A percentile compares a stretch with the other conserved stretches of the same genome.
phyloP scores from a whole-genome alignment of 2,797 vertebrate genomes.

The Micropoecilia bifurca region DNA sequence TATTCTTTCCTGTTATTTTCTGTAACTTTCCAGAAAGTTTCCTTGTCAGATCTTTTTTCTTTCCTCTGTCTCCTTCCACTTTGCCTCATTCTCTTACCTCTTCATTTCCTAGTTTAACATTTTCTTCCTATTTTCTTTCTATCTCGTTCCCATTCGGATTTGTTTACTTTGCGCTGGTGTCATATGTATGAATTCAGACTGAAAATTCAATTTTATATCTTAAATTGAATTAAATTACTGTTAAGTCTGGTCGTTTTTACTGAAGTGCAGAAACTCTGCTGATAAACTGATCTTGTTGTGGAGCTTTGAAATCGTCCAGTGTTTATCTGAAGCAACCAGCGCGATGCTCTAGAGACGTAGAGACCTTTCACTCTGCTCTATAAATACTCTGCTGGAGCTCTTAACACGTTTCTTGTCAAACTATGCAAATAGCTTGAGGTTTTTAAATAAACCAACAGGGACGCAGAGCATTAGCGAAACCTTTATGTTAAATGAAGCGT shows the following conservation, averaged over 20 bases:
- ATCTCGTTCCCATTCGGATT: background rate
- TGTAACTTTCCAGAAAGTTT: background rate
- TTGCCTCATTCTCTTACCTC: background rate
- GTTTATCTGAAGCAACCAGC: background rate
- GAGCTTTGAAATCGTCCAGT: background rate
- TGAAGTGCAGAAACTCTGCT: background rate
- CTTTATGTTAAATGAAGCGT: conserved; percentile 12
- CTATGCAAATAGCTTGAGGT: background rate
- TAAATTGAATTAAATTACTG: background rate
- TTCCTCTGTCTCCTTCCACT: background rate
- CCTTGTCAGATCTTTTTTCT: background rate
- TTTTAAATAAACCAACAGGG: background rate
- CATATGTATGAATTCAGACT: background rate
- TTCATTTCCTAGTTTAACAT: background rate
- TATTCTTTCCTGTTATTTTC: background rate
- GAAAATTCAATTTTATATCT: background rate
- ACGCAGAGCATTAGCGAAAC: background rate
- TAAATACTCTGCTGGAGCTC: background rate
- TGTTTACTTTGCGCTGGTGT: background rate
- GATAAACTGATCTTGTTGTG: background rate
- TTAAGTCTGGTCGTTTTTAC: background rate
- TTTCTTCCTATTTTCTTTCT: background rate
- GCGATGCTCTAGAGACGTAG: background rate
- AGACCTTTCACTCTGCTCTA: conserved; percentile 14
- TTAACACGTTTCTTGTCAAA: background rate